A percentile compares a stretch with the other conserved stretches of the same genome.
These are phyloP conservation scores for Eolophus roseicapilla DNA, from an alignment of 2,113 vertebrate genomes.

Conservation along the genomic window DNA sequence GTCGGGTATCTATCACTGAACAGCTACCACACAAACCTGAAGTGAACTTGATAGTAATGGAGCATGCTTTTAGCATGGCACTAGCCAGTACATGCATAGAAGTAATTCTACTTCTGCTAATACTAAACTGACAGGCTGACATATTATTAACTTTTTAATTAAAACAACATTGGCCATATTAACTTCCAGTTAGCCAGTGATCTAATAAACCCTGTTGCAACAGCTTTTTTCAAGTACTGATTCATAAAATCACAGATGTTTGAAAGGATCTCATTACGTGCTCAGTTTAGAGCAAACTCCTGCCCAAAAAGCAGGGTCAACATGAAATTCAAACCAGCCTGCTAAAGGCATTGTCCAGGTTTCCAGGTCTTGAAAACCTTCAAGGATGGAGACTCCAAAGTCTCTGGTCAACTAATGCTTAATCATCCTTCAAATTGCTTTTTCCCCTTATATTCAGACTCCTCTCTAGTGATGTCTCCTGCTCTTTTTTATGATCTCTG, in stretches of 20 bases:
- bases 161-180: background rate
- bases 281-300: background rate
- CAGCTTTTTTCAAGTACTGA: background rate
- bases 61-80: accelerated
- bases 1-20: background rate
- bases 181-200: background rate
- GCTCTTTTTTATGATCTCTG: background rate
- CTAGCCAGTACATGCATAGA: background rate
- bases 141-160: accelerated
- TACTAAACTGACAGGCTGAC: background rate
- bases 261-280: background rate
- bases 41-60: background rate
- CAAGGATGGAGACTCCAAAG: background rate
- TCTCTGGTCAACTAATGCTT: background rate
- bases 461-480: background rate
- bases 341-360: background rate
- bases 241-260: background rate
- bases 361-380: background rate
- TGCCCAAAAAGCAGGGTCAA: background rate
- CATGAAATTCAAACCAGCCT: background rate
- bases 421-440: background rate
- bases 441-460: background rate
- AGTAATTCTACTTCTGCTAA: background rate
- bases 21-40: background rate
- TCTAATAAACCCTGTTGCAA: background rate